phyloP scores from a whole-genome alignment of 2,797 vertebrate genomes.

The Hirundo rustica region DNA sequence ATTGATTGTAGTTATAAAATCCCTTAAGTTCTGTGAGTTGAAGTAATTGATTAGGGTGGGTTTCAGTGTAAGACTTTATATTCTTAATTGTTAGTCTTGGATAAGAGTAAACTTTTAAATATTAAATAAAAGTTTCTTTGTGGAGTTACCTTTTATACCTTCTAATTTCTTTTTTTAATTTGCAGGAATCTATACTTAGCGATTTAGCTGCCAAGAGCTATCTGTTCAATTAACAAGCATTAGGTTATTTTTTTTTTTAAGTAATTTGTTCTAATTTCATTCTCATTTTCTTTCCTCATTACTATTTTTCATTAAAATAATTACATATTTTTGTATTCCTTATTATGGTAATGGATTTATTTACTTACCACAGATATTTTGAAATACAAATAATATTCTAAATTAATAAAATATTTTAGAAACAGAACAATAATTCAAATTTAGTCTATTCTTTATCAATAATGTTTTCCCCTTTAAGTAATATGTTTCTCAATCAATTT shows the following conservation, averaged over 20 bases:
- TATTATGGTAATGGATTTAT: background rate
- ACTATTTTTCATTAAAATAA: background rate
- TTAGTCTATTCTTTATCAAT: background rate
- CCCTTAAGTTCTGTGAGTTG: background rate
- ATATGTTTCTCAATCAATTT: background rate
- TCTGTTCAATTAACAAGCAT: background rate
- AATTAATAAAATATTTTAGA: background rate
- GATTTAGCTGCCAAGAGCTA: background rate
- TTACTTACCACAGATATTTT: background rate
- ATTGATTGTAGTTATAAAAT: background rate
- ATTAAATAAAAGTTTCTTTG: background rate
- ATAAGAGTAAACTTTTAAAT: background rate
- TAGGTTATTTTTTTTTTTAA: too few species aligned
- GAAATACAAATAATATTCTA: background rate
- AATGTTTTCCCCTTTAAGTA: background rate
- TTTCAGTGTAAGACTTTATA: background rate
- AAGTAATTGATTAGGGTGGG: background rate
- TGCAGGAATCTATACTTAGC: background rate
- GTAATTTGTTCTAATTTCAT: background rate
- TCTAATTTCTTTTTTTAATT: background rate
- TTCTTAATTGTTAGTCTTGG: background rate
- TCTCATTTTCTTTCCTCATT: background rate
- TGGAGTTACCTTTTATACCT: background rate
- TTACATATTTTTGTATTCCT: background rate
- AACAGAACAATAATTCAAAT: background rate